These are phyloP conservation scores for Trachops cirrhosus DNA, from an alignment of 2,797 vertebrate species.

Conservation along the genomic window DNA sequence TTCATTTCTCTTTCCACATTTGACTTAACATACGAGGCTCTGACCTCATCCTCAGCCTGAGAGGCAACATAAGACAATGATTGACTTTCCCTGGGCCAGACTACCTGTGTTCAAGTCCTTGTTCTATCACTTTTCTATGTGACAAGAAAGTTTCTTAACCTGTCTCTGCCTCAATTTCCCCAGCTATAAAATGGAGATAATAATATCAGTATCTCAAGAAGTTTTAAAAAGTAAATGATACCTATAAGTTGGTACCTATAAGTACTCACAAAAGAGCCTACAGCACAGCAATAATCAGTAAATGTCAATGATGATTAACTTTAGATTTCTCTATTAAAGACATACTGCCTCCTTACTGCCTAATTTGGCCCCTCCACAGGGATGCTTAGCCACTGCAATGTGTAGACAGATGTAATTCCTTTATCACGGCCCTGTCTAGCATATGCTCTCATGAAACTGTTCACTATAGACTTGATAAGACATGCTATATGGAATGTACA, in stretches of 20 bases:
- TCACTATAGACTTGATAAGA: neutral
- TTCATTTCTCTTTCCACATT: neutral
- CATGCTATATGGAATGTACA: neutral
- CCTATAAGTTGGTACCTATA: neutral
- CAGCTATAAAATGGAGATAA: neutral
- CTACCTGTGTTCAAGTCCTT: neutral
- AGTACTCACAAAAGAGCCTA: neutral
- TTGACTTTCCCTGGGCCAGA: neutral
- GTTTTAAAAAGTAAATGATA: conserved; percentile 16
- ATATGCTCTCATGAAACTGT: neutral
- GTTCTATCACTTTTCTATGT: neutral
- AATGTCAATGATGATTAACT: neutral
- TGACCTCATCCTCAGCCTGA: neutral
- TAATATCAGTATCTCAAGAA: conserved; percentile 25
- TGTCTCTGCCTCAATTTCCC: neutral
- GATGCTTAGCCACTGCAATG: neutral
- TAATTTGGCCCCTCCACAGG: neutral
- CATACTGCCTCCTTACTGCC: neutral
- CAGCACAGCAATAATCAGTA: neutral
- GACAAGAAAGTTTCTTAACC: neutral
- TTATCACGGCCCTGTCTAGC: neutral
- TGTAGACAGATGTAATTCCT: neutral
- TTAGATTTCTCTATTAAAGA: neutral
- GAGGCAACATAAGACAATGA: neutral
- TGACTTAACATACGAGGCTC: neutral